These are phyloP conservation scores for Pelecanus crispus DNA, from an alignment of 2,113 vertebrate genomes.

Conservation along the genomic window DNA sequence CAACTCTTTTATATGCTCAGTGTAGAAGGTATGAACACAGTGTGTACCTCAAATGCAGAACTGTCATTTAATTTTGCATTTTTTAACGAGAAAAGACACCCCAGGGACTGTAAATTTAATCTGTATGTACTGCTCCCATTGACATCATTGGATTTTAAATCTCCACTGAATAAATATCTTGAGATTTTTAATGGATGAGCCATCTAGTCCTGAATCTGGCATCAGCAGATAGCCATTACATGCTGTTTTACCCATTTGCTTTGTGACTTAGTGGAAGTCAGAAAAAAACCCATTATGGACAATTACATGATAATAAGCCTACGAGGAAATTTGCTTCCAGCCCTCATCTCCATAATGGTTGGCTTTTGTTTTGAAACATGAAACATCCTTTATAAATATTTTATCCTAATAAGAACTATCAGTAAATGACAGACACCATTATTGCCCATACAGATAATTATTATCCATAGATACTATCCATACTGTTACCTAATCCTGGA, in stretches of 20 bases:
- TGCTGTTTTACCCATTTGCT: neutral
- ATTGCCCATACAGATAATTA: neutral
- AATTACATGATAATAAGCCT: neutral
- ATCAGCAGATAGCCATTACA: neutral
- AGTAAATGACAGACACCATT: neutral
- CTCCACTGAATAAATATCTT: neutral
- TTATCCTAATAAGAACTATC: slow-evolving; percentile 1
- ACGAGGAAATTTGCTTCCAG: neutral
- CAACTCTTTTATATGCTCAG: neutral
- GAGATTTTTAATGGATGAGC: neutral
- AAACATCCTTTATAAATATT: slow-evolving; percentile 29
- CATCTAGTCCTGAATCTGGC: neutral
- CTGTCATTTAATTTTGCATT: slow-evolving; percentile 13
- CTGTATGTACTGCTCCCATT: neutral
- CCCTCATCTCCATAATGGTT: neutral
- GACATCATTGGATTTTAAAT: neutral
- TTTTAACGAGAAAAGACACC: neutral
- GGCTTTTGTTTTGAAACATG: neutral
- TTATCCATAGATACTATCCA: neutral
- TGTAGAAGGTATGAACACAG: neutral
- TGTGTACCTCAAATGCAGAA: neutral
- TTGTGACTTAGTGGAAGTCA: slow-evolving; percentile 3
- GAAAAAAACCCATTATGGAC: neutral
- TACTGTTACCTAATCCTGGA: neutral
- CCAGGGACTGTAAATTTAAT: neutral